A percentile compares a stretch with the other conserved stretches of the same genome.
Conservation (phyloP, 1,140 invertebrate species). For the Drosophila mojavensis region DNA sequence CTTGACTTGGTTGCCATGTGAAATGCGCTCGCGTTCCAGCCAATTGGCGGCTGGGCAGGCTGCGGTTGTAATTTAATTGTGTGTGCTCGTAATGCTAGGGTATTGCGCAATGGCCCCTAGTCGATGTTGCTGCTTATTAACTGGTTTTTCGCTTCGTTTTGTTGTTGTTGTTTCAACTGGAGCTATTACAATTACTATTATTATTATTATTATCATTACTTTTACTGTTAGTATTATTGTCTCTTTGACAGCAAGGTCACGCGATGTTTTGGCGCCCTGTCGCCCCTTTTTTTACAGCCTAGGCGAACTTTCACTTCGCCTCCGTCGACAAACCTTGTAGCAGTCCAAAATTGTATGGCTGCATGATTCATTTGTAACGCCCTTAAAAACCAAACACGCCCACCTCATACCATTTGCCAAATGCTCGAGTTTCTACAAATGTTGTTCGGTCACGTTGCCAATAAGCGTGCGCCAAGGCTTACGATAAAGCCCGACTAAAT, state of each 20-base stretch:
- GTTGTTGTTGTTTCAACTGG: neutral
- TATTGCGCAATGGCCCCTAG: conserved; percentile 46
- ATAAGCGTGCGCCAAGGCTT: conserved; percentile 20
- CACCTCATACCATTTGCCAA: conserved; percentile 11
- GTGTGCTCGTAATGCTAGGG: conserved; percentile 47
- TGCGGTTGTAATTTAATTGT: conserved; percentile 55
- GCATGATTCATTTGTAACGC: conserved; percentile 29
- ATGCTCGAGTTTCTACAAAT: neutral
- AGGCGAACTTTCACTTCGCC: conserved; percentile 50
- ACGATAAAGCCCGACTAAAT: neutral
- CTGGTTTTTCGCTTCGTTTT: conserved; percentile 35
- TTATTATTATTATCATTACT: conserved; percentile 14
- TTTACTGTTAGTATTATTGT: conserved; percentile 14
- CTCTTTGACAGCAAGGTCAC: conserved; percentile 44
- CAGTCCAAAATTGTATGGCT: conserved; percentile 28
- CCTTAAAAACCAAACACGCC: conserved; percentile 22
- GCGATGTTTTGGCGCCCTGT: conserved; percentile 33
- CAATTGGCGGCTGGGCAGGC: conserved; percentile 46
- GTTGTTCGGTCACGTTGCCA: conserved; percentile 12
- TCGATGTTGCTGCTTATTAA: conserved; percentile 40
- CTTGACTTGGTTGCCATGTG: conserved; percentile 13
- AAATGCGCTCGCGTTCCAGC: conserved; percentile 45
- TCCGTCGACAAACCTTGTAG: conserved; percentile 21
- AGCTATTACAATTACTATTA: conserved; percentile 22
- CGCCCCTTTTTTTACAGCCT: conserved; percentile 11